These are phyloP conservation scores for Eupithecia pulchellata DNA, from an alignment of 2,888 invertebrate species.

Conservation along the genomic window DNA sequence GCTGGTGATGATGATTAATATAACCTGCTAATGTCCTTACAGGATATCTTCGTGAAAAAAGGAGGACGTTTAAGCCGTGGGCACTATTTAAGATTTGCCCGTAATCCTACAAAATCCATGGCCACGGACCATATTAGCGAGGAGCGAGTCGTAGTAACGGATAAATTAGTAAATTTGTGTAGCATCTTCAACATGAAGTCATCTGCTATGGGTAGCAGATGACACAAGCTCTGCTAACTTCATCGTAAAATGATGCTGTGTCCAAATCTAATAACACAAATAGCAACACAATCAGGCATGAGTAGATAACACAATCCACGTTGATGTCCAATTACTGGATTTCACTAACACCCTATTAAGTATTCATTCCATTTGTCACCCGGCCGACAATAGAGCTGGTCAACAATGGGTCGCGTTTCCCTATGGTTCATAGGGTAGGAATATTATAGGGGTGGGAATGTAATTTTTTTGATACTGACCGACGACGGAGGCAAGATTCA, in stretches of 20 bases:
- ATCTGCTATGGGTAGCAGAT: too few relatives aligned
- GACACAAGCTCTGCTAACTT: not conserved
- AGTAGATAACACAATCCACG: constrained; percentile 43
- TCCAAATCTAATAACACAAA: constrained; percentile 11
- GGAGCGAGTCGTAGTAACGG: too few relatives aligned
- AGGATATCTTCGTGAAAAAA: too few relatives aligned
- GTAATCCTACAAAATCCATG: too few relatives aligned
- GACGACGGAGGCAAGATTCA: too few relatives aligned
- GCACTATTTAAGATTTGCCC: too few relatives aligned
- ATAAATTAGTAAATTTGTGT: too few relatives aligned
- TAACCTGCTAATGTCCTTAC: too few relatives aligned
- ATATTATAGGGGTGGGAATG: constrained; percentile 1
- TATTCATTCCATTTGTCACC: constrained; percentile 72
- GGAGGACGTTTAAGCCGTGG: too few relatives aligned
- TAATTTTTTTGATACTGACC: not conserved
- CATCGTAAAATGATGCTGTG: not conserved
- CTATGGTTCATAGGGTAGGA: constrained; percentile 12
- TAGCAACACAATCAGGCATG: constrained; percentile 32
- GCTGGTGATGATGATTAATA: too few relatives aligned
- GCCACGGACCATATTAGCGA: too few relatives aligned
- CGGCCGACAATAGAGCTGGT: constrained; percentile 64
- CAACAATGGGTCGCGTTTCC: constrained; percentile 62
- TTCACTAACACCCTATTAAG: constrained; percentile 61
- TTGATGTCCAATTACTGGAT: constrained; percentile 59
- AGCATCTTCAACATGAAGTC: too few relatives aligned